Conservation (phyloP, 2,113 vertebrate species). For the Prionailurus viverrinus region DNA sequence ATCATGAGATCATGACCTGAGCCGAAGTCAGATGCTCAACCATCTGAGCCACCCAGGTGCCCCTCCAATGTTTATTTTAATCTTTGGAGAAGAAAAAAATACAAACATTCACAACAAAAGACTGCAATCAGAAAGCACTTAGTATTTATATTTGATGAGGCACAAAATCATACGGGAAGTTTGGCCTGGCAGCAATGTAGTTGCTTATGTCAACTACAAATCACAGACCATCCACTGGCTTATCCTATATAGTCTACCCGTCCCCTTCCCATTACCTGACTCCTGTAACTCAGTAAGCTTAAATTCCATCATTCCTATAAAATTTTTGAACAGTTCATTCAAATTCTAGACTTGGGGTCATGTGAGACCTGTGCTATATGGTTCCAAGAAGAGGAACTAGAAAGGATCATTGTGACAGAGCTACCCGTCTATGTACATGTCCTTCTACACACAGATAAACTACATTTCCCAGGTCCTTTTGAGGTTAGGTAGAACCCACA, state of each 20-base stretch:
- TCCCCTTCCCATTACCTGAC: background rate
- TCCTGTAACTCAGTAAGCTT: background rate
- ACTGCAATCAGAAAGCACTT: conserved; percentile 9
- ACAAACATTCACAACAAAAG: background rate
- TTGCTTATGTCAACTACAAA: background rate
- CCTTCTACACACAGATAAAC: background rate
- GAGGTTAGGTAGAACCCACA: background rate
- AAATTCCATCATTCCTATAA: background rate
- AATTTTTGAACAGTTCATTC: background rate
- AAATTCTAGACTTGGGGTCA: background rate
- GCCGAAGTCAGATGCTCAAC: too few species aligned
- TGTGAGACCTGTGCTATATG: background rate
- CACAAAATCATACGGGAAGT: background rate
- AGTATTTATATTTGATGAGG: conserved; percentile 14
- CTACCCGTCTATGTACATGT: background rate
- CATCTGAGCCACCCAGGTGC: too few species aligned
- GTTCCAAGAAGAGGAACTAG: background rate
- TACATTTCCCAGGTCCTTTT: background rate
- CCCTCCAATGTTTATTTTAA: conserved; percentile 16
- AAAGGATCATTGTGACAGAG: background rate
- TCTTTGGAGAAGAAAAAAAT: background rate
- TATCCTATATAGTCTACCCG: background rate
- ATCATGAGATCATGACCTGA: too few species aligned
- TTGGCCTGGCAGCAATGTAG: background rate
- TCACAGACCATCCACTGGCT: background rate